These are phyloP conservation scores for Peromyscus polionotus DNA, from an alignment of 2,113 vertebrate species.

Conservation along the genomic window DNA sequence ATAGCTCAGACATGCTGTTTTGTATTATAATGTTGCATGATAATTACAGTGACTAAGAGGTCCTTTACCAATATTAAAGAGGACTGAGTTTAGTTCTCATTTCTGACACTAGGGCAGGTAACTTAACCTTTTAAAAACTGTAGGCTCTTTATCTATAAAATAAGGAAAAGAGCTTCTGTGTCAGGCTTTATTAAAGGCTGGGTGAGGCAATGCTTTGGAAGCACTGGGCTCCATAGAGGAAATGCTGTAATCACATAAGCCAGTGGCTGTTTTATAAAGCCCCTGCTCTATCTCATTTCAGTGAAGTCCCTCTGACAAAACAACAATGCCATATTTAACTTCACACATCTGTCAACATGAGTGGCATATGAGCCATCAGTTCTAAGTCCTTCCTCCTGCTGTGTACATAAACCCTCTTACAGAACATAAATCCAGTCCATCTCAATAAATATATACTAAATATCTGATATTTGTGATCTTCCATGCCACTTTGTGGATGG, in stretches of 20 bases:
- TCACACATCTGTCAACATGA: not conserved
- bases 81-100: slow-evolving; percentile 11
- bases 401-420: not conserved
- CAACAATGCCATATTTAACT: not conserved
- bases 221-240: not conserved
- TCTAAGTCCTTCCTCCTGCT: not conserved
- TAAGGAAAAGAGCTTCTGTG: not conserved
- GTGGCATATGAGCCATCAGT: no score
- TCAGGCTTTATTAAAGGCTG: not conserved
- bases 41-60: not conserved
- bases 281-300: not conserved
- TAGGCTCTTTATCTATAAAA: not conserved
- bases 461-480: not conserved
- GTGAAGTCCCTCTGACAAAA: not conserved
- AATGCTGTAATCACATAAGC: slow-evolving; percentile 3
- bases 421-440: not conserved
- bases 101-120: not conserved
- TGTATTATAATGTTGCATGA: not conserved
- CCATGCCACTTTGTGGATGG: not conserved
- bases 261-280: not conserved
- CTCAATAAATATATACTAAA: not conserved
- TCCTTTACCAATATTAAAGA: not conserved
- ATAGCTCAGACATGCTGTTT: not conserved
- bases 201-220: slow-evolving; percentile 8
- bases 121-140: not conserved